Base-by-base conservation (phyloP, 2,113 vertebrate species). In the Pollachius pollachius region DNA sequence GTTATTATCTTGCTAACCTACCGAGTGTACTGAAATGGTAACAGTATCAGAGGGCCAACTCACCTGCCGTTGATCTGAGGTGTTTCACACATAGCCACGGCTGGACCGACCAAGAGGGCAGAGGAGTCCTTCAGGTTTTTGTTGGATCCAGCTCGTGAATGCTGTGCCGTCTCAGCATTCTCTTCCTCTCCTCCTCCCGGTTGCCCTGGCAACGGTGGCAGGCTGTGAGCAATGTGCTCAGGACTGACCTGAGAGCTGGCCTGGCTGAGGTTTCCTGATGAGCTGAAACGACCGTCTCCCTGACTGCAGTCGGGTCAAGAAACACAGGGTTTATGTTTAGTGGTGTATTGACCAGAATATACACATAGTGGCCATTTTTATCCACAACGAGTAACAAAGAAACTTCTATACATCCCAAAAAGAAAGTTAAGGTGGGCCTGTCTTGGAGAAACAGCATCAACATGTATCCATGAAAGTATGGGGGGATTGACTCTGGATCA, bases 211-310 rank as follows among this genome's bases (percentile, higher is more conserved):
- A 89, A 91, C 70, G 85, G 81, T 65, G 80, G 75, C 0, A 77
- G 90, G 2, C 64, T 82, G 72, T 87, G 87, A 72, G 83, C 92
- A 0, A 7, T 74, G 19, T 80, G 93, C 59, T 94, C 94, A 2
- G 90, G 89, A 76, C 89, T 96, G 62, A 94, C 90, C 80, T 95
- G 95, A 77, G 96, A 97, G 84, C 95, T 97, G 60, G 88, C 89
- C 73, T 94, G 95, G 84, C 96, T 98, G 73, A 96, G 91, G 80
- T 96, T 96, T 57, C 94, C 95, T 13, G 94, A 97, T 15, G 96
- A 98, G 71, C 94, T 92, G 2, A 94, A 96, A 77, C 91, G 94
- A 82, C 94, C 96, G 84, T 94, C 92, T 73, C 87, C 90, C 19
- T 95, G 94, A 87, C 97, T 98, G 80, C 68, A 75, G 84, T 16